A percentile compares a stretch with the other conserved stretches of the same genome.
Evolutionary conservation across 2,888 invertebrate genomes (phyloP).

Genomic region (Nebria brevicollis): DNA sequence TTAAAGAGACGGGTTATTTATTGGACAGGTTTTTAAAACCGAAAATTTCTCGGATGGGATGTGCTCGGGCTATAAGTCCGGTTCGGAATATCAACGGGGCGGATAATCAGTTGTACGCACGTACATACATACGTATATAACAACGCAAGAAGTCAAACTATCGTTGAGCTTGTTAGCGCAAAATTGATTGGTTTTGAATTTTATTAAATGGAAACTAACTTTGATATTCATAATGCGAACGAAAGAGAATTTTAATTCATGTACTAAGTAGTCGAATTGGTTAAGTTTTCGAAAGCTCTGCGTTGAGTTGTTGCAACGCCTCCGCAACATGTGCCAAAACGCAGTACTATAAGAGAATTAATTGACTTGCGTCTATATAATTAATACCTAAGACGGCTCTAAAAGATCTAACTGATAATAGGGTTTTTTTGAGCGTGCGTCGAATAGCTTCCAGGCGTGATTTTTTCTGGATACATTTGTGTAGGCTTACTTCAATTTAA

Average conservation of each 20-base stretch:
- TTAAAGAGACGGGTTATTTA: slow-evolving; percentile 54
- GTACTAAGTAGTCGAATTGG: too few relatives aligned
- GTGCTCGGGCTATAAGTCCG: neutral
- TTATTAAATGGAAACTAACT: slow-evolving; percentile 32
- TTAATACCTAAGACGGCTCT: slow-evolving; percentile 3
- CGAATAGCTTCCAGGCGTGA: neutral
- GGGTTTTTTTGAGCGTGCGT: neutral
- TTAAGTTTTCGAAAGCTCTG: neutral
- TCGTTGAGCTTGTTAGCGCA: slow-evolving; percentile 33
- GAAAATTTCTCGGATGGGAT: slow-evolving; percentile 8
- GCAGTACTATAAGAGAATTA: neutral
- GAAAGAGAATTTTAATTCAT: too few relatives aligned
- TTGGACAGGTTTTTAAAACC: slow-evolving; percentile 46
- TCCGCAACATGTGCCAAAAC: neutral
- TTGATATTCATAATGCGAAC: slow-evolving; percentile 14
- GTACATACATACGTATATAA: neutral
- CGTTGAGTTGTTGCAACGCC: neutral
- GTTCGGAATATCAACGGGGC: neutral
- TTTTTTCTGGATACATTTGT: neutral
- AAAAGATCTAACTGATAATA: slow-evolving; percentile 7
- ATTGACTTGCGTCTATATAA: slow-evolving; percentile 14
- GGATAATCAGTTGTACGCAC: neutral
- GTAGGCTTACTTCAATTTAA: neutral
- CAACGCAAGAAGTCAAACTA: slow-evolving; percentile 5
- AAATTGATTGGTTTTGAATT: slow-evolving; percentile 41